Conservation (phyloP, 2,113 vertebrate genomes). For the Psilopsiagon aurifrons region DNA sequence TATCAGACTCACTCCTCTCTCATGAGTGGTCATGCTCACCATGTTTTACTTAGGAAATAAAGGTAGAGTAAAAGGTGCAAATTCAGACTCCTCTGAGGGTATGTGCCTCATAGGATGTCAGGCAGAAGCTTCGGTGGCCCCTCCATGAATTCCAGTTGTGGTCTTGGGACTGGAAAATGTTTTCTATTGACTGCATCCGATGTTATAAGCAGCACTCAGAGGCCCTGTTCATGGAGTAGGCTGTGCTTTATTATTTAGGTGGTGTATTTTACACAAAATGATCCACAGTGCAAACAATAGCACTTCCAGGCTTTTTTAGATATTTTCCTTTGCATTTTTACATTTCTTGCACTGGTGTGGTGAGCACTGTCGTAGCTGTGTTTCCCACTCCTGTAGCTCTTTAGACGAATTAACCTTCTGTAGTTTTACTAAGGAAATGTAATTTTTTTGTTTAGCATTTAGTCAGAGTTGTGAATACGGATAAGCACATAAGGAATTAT, state of each 20-base stretch:
- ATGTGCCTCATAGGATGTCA: background rate
- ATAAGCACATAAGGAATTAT: background rate
- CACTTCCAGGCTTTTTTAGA: background rate
- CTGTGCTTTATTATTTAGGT: background rate
- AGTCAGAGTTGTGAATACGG: background rate
- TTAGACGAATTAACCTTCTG: background rate
- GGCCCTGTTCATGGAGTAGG: background rate
- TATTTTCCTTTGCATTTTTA: background rate
- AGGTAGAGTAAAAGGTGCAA: background rate
- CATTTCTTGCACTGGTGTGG: background rate
- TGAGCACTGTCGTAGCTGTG: background rate
- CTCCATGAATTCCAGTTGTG: background rate
- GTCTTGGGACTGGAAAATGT: background rate
- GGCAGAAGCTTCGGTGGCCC: fast-evolving
- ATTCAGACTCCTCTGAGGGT: background rate
- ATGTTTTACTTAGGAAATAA: background rate
- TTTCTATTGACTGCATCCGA: fast-evolving
- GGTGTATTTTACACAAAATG: fast-evolving
- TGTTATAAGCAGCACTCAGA: too few species aligned
- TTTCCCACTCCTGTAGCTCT: background rate
- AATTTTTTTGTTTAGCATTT: background rate
- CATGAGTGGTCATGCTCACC: fast-evolving
- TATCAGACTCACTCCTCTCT: background rate
- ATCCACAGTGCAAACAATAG: background rate
- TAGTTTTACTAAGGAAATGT: background rate